A percentile compares a stretch with the other conserved stretches of the same genome.
Evolutionary conservation across 2,888 invertebrate genomes (phyloP).

Genomic region (Tigriopus californicus): DNA sequence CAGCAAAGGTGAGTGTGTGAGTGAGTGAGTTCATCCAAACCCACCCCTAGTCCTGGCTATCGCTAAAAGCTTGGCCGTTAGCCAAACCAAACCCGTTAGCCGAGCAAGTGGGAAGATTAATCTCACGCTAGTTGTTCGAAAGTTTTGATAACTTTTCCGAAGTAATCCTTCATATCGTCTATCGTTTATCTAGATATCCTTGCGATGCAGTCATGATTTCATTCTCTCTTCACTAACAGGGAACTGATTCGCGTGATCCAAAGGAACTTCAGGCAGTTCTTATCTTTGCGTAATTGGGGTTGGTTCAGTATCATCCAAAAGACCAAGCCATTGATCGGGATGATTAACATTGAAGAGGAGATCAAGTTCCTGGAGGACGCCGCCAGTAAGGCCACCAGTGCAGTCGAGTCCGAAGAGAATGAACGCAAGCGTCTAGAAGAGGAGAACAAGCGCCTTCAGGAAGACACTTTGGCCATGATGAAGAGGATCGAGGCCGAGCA

Average conservation of each 20-base stretch:
- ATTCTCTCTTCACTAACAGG: conserved; percentile 20
- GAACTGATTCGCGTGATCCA: conserved; percentile 73
- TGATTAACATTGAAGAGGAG: conserved; percentile 95
- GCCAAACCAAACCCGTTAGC: neutral
- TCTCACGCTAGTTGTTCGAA: too few relatives aligned
- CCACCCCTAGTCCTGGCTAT: too few relatives aligned
- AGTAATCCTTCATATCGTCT: too few relatives aligned
- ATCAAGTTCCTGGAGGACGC: conserved; percentile 65
- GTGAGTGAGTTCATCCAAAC: too few relatives aligned
- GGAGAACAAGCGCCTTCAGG: conserved; percentile 37
- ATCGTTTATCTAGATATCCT: too few relatives aligned
- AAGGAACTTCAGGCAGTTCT: conserved; percentile 42
- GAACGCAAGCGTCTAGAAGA: conserved; percentile 89
- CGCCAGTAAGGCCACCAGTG: conserved; percentile 80
- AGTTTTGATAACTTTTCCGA: neutral
- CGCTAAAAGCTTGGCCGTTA: too few relatives aligned
- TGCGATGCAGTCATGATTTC: too few relatives aligned
- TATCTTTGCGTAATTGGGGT: conserved; percentile 16
- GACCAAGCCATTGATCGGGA: conserved; percentile 93
- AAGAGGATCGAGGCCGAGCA: conserved; percentile 78
- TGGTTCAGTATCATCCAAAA: conserved; percentile 17
- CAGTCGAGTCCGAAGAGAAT: conserved; percentile 83
- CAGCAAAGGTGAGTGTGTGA: neutral
- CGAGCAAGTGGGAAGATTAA: too few relatives aligned
- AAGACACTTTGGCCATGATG: conserved; percentile 82